Conservation (phyloP, 2,113 vertebrate genomes). For the Hystrix brachyura region DNA sequence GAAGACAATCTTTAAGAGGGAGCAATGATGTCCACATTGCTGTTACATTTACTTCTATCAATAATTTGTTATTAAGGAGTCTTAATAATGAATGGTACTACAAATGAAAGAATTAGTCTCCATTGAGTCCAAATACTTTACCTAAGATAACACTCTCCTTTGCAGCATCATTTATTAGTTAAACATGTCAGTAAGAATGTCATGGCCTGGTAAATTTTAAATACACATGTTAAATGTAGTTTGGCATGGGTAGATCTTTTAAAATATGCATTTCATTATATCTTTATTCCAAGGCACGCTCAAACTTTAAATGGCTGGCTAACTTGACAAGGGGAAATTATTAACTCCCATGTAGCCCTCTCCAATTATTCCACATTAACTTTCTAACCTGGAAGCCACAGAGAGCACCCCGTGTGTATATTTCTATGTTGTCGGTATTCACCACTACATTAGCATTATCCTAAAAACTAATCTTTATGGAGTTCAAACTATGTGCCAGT, state of each 20-base stretch:
- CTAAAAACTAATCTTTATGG: background rate
- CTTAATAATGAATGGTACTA: background rate
- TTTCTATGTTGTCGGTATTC: background rate
- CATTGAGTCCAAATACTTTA: slow-evolving; percentile 39
- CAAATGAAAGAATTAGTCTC: slow-evolving; percentile 49
- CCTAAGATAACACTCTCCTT: background rate
- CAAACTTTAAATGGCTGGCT: slow-evolving; percentile 57
- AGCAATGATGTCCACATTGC: background rate
- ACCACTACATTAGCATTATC: background rate
- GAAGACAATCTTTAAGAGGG: background rate
- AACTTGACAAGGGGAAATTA: slow-evolving; percentile 62
- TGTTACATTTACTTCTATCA: slow-evolving; percentile 31
- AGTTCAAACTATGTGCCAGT: background rate
- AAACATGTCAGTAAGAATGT: slow-evolving; percentile 62
- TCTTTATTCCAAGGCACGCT: slow-evolving; percentile 17
- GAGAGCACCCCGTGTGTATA: background rate
- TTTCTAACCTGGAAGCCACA: slow-evolving; percentile 21
- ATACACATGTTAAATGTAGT: slow-evolving; percentile 43
- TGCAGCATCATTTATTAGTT: slow-evolving; percentile 48
- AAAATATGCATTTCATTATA: slow-evolving; percentile 58
- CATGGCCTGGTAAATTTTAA: slow-evolving; percentile 59
- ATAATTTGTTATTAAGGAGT: slow-evolving; percentile 42
- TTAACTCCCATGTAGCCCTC: slow-evolving; percentile 43
- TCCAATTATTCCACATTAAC: slow-evolving; percentile 58
- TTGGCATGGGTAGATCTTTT: slow-evolving; percentile 46